phyloP scores from a whole-genome alignment of 1,140 invertebrate species.

The Micrasema minimum region DNA sequence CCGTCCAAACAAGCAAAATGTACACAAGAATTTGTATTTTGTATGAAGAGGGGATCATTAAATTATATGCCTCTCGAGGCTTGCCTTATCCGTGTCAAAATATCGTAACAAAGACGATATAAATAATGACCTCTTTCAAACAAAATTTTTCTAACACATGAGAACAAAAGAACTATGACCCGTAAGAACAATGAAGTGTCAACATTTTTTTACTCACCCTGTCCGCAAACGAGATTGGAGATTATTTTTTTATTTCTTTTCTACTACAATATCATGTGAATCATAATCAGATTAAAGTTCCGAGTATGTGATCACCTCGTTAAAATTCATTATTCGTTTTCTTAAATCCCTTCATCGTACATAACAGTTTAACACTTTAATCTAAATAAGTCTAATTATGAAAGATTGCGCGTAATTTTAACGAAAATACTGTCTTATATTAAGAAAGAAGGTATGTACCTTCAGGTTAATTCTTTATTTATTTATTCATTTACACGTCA shows the following conservation, averaged over 20 bases:
- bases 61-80: constrained; percentile 27
- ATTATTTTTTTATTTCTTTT: constrained; percentile 15
- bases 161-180: constrained; percentile 46
- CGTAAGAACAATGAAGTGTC: constrained; percentile 48
- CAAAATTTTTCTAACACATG: constrained; percentile 22
- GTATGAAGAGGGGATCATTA: constrained; percentile 25
- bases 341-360: too few species aligned
- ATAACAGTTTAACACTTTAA: too few species aligned
- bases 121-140: constrained; percentile 44
- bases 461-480: too few species aligned
- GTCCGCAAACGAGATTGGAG: constrained; percentile 15
- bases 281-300: too few species aligned
- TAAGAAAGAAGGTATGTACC: too few species aligned
- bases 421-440: too few species aligned
- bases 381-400: background rate
- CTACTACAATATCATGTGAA: too few species aligned
- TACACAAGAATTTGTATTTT: constrained; percentile 22
- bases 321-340: too few species aligned
- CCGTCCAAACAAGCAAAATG: constrained; percentile 17
- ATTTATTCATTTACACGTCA: too few species aligned
- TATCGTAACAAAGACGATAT: constrained; percentile 45
- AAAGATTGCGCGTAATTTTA: background rate
- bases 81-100: constrained; percentile 45
- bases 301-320: too few species aligned
- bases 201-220: constrained; percentile 22